Evolutionary conservation across 1,140 invertebrate genomes (phyloP), one percentile per base, ranked within the genome.

Genomic region (Tetramorium alpestre): DNA sequence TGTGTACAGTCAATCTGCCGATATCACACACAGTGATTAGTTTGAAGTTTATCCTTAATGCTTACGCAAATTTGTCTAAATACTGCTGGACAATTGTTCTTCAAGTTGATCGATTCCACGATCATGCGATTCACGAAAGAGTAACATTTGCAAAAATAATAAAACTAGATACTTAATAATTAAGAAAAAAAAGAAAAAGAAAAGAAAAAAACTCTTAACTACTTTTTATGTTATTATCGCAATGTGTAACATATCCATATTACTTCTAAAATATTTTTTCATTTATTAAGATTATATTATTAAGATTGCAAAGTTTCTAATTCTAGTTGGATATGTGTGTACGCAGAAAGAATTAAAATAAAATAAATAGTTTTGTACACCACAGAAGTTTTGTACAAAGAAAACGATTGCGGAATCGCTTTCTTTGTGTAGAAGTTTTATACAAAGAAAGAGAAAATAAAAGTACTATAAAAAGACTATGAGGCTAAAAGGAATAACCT

Each of bases 21-120:
- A 28, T 47, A 60, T 84, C 25, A 73, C n/a, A 7, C 4, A 38
- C 80, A 33, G 16, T 11, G 25, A 73, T 47, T 60, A 41, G 54
- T 73, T 73, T 33, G n/a, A n/a, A 11, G 49, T 7, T 69, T 70
- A 69, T 58, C 64, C 25, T 47, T 73, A 82, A 72, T 18, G n/a
- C 33, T 81, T 44, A 44, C 7, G 67, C 22, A 82, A 58, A 82
- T 82, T 82, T 82, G 47, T 25, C 3, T 33, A 47, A 1, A 10
- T n/a, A 11, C 3, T 41, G 1, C 28, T 38, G 38, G 4, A 18
- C 18, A 58, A 73, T 82, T 60, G 4, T 47, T 60, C 49, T n/a
- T n/a, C 28, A 78, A 62, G 16, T 78, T 64, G 11, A 22, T 49
- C 18, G 25, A 80, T 6, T 64, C 18, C 4, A 16, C 11, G 25